Base-by-base conservation (phyloP, 2,113 vertebrate genomes). In the Hemicordylus capensis region DNA sequence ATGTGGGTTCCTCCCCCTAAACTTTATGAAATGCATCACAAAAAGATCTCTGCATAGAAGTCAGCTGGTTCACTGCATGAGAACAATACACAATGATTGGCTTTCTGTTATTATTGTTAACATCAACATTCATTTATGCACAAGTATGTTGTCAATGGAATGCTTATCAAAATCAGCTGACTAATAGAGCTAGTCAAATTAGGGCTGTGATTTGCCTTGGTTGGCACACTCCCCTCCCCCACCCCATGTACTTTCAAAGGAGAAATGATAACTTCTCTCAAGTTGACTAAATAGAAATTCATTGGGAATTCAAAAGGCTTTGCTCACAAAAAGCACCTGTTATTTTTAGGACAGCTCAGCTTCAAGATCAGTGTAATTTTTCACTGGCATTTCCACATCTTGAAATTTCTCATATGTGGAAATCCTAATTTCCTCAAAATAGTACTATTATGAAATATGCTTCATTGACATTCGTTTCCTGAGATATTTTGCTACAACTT, bases 151-250 rank as follows among this genome's bases (percentile, higher is more conserved):
- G 72, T 76, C 70, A 69, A 81, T 86, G 58, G 87, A 76, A 6
- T 17, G 1, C 86, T 87, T 88, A 54, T 76, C 80, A 76, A 76
- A 86, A 83, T 39, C 87, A 0, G 39, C 84, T 84, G 85, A 37
- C 77, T 58, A 59, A 80, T 76, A 76, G n/a, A 2, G 76, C 46
- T 1, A 67, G 69, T 90, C 76, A 87, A 70, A 87, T 87, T 82
- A 28, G 70, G 34, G 61, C 39, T 34, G 24, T 51, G 44, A 51
- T n/a, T n/a, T n/a, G n/a, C n/a, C 59, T 75, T 64, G 17, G 6
- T 51, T 48, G 17, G 72, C 14, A 22, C n/a, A 7, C 44, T 28
- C 59, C 31, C 12, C 31, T 31, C 31, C 31, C 26, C 1, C 77
- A 15, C 42, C 28, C 31, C 8, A 7, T n/a, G 42, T 64, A 48